phyloP scores from a whole-genome alignment of 2,888 invertebrate genomes.

The Uropetala carovei region DNA sequence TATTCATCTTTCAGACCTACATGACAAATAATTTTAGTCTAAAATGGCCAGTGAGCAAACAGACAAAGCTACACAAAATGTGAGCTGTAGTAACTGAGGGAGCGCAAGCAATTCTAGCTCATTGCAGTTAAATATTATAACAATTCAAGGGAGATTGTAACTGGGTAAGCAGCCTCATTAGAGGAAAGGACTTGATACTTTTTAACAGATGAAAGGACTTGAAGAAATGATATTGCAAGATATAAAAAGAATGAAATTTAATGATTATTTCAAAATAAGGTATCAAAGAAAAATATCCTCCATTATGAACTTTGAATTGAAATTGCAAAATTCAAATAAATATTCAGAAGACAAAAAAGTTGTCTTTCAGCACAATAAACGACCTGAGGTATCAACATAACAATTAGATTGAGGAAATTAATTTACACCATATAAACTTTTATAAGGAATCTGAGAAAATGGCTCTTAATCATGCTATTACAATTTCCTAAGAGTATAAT shows the following conservation, averaged over 20 bases:
- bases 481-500: not conserved
- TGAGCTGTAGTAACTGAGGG: slow-evolving; percentile 52
- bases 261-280: not conserved
- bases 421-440: not conserved
- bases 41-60: slow-evolving; percentile 48
- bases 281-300: not conserved
- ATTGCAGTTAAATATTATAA: slow-evolving; percentile 21
- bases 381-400: not conserved
- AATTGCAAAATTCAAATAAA: not conserved
- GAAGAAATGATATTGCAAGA: slow-evolving; percentile 20
- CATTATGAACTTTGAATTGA: not conserved
- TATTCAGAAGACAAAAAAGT: not conserved
- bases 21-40: slow-evolving; percentile 42
- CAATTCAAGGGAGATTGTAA: not conserved
- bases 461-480: slow-evolving; percentile 47
- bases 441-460: slow-evolving; percentile 19
- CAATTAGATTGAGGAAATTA: not conserved
- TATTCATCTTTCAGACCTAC: slow-evolving; percentile 60
- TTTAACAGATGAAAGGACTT: not conserved
- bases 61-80: slow-evolving; percentile 46
- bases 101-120: slow-evolving; percentile 32
- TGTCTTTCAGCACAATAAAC: not conserved
- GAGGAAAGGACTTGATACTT: not conserved
- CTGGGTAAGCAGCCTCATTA: not conserved
- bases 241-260: not conserved